Conservation (phyloP, 2,888 invertebrate species). For the Metacarcinus magister region DNA sequence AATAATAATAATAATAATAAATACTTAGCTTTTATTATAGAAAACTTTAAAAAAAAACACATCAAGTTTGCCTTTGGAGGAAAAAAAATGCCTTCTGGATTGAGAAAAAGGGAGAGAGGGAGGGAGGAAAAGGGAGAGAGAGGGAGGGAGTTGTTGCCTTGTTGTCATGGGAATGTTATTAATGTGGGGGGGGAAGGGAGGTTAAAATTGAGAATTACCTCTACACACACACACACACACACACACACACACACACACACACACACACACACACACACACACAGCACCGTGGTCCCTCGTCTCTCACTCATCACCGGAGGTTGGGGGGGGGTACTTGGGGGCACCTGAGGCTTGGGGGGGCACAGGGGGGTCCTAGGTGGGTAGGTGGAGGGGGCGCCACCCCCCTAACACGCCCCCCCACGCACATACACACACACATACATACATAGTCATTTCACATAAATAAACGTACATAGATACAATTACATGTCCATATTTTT, state of each 20-base stretch:
- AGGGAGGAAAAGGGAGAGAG: neutral
- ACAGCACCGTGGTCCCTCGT: slow-evolving; percentile 22
- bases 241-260: neutral
- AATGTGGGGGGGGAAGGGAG: neutral
- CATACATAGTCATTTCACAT: slow-evolving; percentile 11
- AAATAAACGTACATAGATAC: neutral
- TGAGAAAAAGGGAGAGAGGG: neutral
- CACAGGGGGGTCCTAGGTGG: neutral
- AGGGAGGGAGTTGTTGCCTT: neutral
- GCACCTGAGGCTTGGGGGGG: slow-evolving; percentile 23
- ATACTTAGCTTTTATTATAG: neutral
- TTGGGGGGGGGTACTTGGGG: neutral
- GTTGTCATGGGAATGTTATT: neutral
- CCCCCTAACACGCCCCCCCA: slow-evolving; percentile 7
- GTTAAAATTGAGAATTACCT: neutral
- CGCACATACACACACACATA: slow-evolving; percentile 27
- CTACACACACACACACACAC: neutral
- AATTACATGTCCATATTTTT: neutral
- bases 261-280: slow-evolving; percentile 10
- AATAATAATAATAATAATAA: slow-evolving; percentile 16
- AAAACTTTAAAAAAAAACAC: neutral
- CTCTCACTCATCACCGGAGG: neutral
- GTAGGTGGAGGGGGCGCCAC: neutral
- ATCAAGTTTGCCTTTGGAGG: neutral
- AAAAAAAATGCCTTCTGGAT: neutral